These are phyloP conservation scores for Meloidogyne floridensis DNA, from an alignment of 1,140 invertebrate genomes.

Conservation along the genomic window DNA sequence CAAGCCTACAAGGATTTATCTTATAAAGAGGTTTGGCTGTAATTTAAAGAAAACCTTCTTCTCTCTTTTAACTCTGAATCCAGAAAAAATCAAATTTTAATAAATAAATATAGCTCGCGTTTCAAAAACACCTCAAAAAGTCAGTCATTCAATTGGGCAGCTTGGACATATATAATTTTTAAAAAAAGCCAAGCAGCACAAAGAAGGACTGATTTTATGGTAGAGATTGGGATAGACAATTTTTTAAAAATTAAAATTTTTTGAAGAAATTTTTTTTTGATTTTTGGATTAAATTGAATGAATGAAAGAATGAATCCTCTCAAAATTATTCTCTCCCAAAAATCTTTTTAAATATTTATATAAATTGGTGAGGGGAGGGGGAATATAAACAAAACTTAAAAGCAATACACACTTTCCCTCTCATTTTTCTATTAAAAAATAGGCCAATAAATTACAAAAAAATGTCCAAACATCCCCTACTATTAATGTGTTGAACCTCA, in stretches of 20 bases:
- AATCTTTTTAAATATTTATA: neutral
- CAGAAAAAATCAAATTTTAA: too few species aligned
- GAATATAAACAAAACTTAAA: neutral
- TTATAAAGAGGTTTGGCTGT: too few species aligned
- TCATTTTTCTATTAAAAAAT: neutral
- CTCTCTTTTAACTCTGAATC: too few species aligned
- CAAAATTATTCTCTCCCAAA: neutral
- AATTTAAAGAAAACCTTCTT: too few species aligned
- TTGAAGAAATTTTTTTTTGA: neutral
- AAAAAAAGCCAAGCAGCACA: slow-evolving; percentile 24
- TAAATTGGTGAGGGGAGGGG: neutral
- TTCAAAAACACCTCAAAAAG: neutral
- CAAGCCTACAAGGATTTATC: too few species aligned
- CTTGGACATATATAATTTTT: slow-evolving; percentile 8
- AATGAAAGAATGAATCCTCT: too few species aligned
- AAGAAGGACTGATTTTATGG: slow-evolving; percentile 19
- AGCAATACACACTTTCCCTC: neutral
- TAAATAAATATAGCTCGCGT: neutral
- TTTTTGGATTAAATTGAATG: too few species aligned
- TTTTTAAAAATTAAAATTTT: neutral
- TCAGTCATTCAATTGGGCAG: slow-evolving; percentile 30
- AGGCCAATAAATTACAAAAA: neutral
- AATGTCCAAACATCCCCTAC: too few species aligned
- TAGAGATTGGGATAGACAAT: neutral
- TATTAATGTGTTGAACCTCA: neutral